Percentiles rank a stretch among this genome's conserved stretches.
Conservation (phyloP, 2,113 vertebrate species). For the Corvus cornix region DNA sequence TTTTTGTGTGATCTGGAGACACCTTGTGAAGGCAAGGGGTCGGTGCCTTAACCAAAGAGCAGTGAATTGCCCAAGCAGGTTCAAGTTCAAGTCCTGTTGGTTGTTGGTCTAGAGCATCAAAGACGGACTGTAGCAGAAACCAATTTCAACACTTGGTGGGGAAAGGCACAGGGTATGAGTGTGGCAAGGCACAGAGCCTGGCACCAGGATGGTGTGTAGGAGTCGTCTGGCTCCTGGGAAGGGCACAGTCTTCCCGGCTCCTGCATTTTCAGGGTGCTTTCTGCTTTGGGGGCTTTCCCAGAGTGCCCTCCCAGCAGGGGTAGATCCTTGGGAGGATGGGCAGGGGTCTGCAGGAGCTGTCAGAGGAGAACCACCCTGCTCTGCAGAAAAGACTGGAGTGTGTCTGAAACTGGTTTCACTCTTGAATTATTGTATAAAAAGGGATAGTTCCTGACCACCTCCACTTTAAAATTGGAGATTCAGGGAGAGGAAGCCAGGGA, state of each 20-base stretch:
- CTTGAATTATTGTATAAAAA: neutral
- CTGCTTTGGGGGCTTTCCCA: neutral
- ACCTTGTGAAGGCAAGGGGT: neutral
- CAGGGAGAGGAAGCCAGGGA: neutral
- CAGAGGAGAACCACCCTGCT: neutral
- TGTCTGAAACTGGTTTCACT: neutral
- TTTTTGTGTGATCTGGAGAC: neutral
- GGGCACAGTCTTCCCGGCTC: neutral
- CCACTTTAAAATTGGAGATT: neutral
- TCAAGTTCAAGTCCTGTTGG: neutral
- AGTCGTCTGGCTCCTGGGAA: neutral
- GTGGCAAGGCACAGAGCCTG: neutral
- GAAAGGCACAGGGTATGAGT: neutral
- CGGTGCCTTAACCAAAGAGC: neutral
- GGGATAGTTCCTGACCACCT: neutral
- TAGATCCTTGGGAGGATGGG: accelerated
- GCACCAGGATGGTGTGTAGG: neutral
- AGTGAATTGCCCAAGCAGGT: neutral
- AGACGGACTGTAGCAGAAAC: accelerated
- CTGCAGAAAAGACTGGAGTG: neutral
- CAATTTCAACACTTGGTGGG: neutral
- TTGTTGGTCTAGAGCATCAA: neutral
- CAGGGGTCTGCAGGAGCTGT: neutral
- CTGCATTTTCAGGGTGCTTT: accelerated
- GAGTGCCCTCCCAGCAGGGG: accelerated